Percentiles rank a stretch among this genome's conserved stretches.
phyloP scores from a whole-genome alignment of 2,113 vertebrate species.

The Mystacornis crossleyi region DNA sequence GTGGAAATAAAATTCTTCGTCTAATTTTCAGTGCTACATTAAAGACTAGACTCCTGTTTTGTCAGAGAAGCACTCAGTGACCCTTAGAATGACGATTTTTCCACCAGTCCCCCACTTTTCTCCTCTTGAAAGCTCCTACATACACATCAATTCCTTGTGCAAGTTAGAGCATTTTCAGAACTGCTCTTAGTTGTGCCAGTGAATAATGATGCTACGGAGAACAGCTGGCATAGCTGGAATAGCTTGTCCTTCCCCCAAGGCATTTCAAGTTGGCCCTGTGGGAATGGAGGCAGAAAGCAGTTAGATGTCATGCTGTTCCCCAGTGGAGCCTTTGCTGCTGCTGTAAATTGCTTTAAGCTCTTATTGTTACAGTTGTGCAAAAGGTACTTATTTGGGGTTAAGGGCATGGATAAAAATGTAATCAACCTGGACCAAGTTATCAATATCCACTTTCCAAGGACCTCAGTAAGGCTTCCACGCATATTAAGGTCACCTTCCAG shows the following conservation, averaged over 20 bases:
- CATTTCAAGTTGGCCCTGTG: neutral
- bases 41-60: neutral
- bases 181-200: neutral
- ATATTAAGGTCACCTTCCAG: neutral
- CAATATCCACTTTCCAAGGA: neutral
- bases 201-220: neutral
- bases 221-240: neutral
- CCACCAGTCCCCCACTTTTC: neutral
- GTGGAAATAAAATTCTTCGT: slow-evolving; percentile 29
- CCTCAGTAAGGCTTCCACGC: neutral
- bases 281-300: slow-evolving; percentile 8
- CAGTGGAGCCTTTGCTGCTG: neutral
- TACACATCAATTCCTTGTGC: neutral
- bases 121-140: neutral
- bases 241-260: neutral
- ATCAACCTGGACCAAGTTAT: neutral
- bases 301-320: neutral
- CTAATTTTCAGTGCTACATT: slow-evolving; percentile 28
- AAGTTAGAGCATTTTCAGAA: neutral
- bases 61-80: neutral
- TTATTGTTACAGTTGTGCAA: slow-evolving; percentile 4
- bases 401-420: neutral
- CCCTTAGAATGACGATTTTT: neutral
- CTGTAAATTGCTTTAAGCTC: slow-evolving; percentile 5
- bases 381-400: neutral